Percentiles rank a stretch among this genome's conserved stretches.
Evolutionary conservation across 2,888 invertebrate species (phyloP).

Genomic region (Cryptocephalus moraei): DNA sequence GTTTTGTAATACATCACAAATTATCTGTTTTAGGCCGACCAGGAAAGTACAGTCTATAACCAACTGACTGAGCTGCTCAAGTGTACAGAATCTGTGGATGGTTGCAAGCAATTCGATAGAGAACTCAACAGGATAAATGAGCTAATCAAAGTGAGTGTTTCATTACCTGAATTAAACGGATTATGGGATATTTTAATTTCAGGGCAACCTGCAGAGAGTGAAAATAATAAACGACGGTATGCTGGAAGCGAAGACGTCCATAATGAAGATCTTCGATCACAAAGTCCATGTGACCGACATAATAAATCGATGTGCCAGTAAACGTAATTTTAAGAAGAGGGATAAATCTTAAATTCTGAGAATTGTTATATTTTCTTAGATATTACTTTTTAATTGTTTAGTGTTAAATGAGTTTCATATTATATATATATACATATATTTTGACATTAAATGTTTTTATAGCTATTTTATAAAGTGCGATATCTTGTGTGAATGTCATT

Average conservation of each 20-base stretch:
- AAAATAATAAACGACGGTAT: slow-evolving; percentile 88
- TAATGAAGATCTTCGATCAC: slow-evolving; percentile 85
- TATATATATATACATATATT: no score
- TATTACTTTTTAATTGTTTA: no score
- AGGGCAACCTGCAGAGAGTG: slow-evolving; percentile 93
- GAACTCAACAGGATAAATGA: slow-evolving; percentile 44
- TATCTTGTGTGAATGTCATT: no score
- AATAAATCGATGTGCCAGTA: slow-evolving; percentile 82
- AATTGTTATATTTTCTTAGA: no score
- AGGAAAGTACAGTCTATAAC: slow-evolving; percentile 41
- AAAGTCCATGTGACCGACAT: slow-evolving; percentile 83
- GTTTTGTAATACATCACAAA: no score
- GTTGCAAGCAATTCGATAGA: slow-evolving; percentile 26
- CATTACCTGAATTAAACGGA: neutral
- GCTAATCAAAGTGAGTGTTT: slow-evolving; percentile 47
- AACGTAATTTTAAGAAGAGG: slow-evolving; percentile 85
- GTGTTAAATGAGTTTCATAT: no score
- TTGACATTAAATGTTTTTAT: no score
- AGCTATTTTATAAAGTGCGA: no score
- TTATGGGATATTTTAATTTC: slow-evolving; percentile 28
- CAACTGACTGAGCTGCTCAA: slow-evolving; percentile 34
- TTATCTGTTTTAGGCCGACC: slow-evolving; percentile 38
- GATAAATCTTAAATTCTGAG: slow-evolving; percentile 46
- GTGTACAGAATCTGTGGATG: slow-evolving; percentile 35
- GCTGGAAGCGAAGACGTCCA: slow-evolving; percentile 76